These are phyloP conservation scores for Actinernus sp. DNA, from an alignment of 92 coral and sea anemone genomes.

Conservation along the genomic window DNA sequence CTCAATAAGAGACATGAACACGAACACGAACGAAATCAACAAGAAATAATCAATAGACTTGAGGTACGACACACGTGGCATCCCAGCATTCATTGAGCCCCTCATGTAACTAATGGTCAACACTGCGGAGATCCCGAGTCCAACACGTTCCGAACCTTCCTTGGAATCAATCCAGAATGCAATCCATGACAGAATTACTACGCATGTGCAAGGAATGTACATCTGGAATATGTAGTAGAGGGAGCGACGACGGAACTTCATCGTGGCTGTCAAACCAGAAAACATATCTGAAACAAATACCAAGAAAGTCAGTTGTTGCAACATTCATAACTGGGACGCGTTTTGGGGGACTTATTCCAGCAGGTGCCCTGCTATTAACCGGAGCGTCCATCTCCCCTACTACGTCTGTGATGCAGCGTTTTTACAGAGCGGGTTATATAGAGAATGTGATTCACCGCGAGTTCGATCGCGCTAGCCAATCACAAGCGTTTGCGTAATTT, in stretches of 20 bases:
- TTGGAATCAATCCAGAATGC: conserved; percentile 91
- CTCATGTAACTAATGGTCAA: conserved; percentile 96
- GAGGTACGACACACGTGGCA: conserved; percentile 94
- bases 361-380: too few relatives aligned
- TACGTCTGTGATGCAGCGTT: too few relatives aligned
- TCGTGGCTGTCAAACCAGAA: conserved; percentile 83
- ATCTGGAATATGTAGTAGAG: conserved; percentile 84
- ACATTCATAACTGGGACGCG: too few relatives aligned
- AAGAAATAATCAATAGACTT: conserved; percentile 94
- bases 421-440: too few relatives aligned
- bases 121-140: conserved; percentile 88
- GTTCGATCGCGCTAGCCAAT: too few relatives aligned
- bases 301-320: too few relatives aligned
- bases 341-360: too few relatives aligned
- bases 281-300: conserved; percentile 50
- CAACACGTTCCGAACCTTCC: conserved; percentile 90
- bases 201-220: conserved; percentile 91
- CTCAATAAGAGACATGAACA: conserved; percentile 92
- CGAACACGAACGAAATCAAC: conserved; percentile 88
- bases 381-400: too few relatives aligned
- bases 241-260: conserved; percentile 85
- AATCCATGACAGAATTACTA: conserved; percentile 86
- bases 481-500: too few relatives aligned
- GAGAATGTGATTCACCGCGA: too few relatives aligned
- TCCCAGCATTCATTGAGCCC: conserved; percentile 91